phyloP scores from a whole-genome alignment of 2,888 invertebrate species.

The Lasiommata megera region DNA sequence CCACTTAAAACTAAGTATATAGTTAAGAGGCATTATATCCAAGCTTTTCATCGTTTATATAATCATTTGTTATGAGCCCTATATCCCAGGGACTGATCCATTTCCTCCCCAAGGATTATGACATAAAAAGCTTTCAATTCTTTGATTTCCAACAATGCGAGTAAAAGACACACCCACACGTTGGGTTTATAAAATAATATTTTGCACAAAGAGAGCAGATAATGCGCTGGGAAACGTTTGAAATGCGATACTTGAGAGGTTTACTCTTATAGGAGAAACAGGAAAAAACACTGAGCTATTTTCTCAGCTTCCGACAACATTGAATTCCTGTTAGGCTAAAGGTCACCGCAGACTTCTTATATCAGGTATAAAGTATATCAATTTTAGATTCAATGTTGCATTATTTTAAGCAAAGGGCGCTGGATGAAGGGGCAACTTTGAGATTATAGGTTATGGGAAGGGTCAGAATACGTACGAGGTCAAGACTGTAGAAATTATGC shows the following conservation, averaged over 20 bases:
- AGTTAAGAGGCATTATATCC: too few relatives aligned
- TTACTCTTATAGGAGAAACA: slow-evolving; percentile 7
- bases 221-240: slow-evolving; percentile 54
- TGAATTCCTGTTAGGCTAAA: slow-evolving; percentile 8
- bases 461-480: too few relatives aligned
- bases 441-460: too few relatives aligned
- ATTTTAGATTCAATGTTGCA: too few relatives aligned
- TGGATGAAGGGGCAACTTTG: too few relatives aligned
- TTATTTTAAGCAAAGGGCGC: too few relatives aligned
- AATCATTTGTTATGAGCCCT: background rate
- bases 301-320: slow-evolving; percentile 14
- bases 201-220: slow-evolving; percentile 46
- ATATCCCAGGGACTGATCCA: background rate
- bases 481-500: too few relatives aligned
- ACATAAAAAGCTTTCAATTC: slow-evolving; percentile 3
- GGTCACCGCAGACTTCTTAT: too few relatives aligned
- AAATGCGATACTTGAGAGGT: slow-evolving; percentile 47
- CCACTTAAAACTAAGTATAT: too few relatives aligned
- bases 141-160: slow-evolving; percentile 1
- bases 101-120: background rate
- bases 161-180: background rate
- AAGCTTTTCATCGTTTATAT: background rate
- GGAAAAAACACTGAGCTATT: slow-evolving; percentile 12
- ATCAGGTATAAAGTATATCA: too few relatives aligned
- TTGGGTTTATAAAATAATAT: slow-evolving; percentile 18